Base-by-base conservation (phyloP, 2,888 invertebrate genomes). In the Diarsia brunnea region DNA sequence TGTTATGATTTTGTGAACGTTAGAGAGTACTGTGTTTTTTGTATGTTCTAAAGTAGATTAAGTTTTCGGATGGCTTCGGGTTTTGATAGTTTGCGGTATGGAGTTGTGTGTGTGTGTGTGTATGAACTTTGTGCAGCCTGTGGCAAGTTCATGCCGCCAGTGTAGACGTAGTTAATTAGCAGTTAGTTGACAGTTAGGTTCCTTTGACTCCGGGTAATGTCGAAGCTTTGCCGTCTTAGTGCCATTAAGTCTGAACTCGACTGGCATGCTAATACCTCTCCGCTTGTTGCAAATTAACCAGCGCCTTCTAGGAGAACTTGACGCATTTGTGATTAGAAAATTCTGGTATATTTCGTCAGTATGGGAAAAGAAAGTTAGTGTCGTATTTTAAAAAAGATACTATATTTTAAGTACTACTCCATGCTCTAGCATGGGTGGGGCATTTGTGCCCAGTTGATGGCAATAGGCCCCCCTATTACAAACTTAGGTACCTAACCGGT, bases 81-180 rank as follows among this genome's bases (percentile, higher is more conserved):
- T 83, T 90, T 90, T 87, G 78, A 83, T 87, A 85, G 86, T 85
- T 87, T 84, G 84, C 80, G 83, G 86, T 89, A 87, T 87, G 87
- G 86, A 75, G 73, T 87, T 89, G 90, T 85, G 89, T 89, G 88
- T 90, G 87, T 77, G 84, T 87, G 82, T 77, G 84, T 76, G 85
- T 75, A 38, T 38, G 38, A 38, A 89, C 86, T 86, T 80, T 78
- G 84, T 88, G 87, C 89, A 89, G 87, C 87, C 84, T 79, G 87
- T 76, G 79, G 77, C 65, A 88, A 86, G 84, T 88, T 86, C 81
- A 81, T 79, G 85, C 65, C 51, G 85, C 88, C 88, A 88, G 90
- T 89, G 90, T 85, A 88, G 91, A 89, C 79, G 88, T 89, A 90
- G 90, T 90, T 94, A 95, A 95, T 95, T 95, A 94, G 89, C 91